Evolutionary conservation across 2,113 vertebrate genomes (phyloP), one percentile per base, ranked within the genome.

Genomic region (Chlamydotis undulata): DNA sequence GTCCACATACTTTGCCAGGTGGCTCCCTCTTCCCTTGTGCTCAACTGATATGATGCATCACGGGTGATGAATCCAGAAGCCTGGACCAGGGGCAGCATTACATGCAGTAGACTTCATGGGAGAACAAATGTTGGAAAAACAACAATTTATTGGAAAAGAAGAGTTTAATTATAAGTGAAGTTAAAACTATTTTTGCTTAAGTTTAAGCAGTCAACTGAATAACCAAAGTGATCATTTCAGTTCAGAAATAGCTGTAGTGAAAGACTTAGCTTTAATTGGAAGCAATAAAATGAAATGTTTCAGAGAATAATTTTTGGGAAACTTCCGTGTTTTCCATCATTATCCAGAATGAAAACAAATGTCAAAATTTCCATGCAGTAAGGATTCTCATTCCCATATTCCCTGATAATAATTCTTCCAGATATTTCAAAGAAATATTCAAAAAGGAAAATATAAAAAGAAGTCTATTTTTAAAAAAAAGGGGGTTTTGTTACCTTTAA

Each of bases 41-140:
- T 77, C 0, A 0, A 5, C 10, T 63, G 59, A 83, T 15, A 29
- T 8, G 37, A 55, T 19, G 10, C 1, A 1, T 31, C 45, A 53
- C 1, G 12, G 21, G 19, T n/a, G 41, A 22, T 12, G 55, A 61
- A 18, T 49, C 31, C 47, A 70, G 49, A 68, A 50, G 29, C 7
- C 39, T 55, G 41, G 19, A 15, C 25, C 43, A 56, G 13, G 16
- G 14, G 18, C 8, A 80, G 10, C 43, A 37, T 37, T 65, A 15
- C 3, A 5, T 68, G 19, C 12, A 18, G 3, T 17, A 63, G n/a
- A 35, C 29, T 91, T 75, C 31, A 37, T 50, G 25, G 56, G 23
- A 94, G 16, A 89, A 35, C 6, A 71, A 68, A 81, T 6, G 1
- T 1, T 53, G 29, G 47, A 19, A n/a, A 90, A 87, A 59, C 1